Base-by-base conservation (phyloP, 2,113 vertebrate species). In the Scatophagus argus region DNA sequence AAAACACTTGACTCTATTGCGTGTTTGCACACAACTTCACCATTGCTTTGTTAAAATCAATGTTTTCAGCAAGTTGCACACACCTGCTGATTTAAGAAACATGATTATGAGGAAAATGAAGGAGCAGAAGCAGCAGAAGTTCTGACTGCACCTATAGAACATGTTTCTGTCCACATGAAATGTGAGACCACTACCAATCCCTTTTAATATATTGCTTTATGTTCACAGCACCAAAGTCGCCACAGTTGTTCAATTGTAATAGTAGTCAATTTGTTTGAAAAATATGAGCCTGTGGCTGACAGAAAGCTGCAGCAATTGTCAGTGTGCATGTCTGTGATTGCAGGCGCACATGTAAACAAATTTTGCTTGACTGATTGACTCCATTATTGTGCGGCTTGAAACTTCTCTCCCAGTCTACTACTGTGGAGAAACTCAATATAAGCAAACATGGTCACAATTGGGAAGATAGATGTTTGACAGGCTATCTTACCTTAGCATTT, bases 251-350 rank as follows among this genome's bases (percentile, higher is more conserved):
- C 34, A 47, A 77, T 78, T 67, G 72, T 87, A 89, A 91, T 90
- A 67, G 83, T 87, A 92, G 69, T 89, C 82, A 88, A 85, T 90
- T 88, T 81, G 82, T 82, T 80, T 86, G 87, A 90, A 78, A 86
- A 86, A 87, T 87, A 80, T 72, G 74, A 72, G 27, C 41, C 65
- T 0, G 36, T 51, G 54, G 47, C 38, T 77, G 77, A 58, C 25
- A 58, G 82, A 74, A 83, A 77, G 67, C 81, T 65, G 73, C 44
- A 61, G 69, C 81, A 84, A 74, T 86, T 74, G 62, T 87, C 60
- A 64, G 41, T 31, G 64, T 79, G 54, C 71, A 67, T 79, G 78
- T 70, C 77, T 81, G 60, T 19, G 6, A 73, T 68, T 74, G 46
- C 62, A 36, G 25, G 69, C 43, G 46, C 47, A 44, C 70, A 70